Evolutionary conservation across 2,797 vertebrate species (phyloP).

Genomic region (Mastacembelus armatus): DNA sequence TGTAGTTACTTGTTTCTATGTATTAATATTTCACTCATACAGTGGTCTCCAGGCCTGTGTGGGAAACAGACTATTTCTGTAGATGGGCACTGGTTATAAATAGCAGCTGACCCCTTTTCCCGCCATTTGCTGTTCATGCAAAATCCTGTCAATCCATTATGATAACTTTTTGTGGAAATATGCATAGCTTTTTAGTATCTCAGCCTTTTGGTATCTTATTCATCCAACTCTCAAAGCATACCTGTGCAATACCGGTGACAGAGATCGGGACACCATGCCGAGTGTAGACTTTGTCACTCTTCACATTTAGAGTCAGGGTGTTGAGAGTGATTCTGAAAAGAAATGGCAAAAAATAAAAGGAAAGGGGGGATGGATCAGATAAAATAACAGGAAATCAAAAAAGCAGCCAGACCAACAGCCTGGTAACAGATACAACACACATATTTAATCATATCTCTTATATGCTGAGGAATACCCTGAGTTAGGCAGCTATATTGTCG

Average conservation of each 20-base stretch:
- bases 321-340: constrained; percentile 90
- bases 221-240: constrained; percentile 48
- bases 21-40: not conserved
- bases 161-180: not conserved
- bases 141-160: not conserved
- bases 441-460: too few relatives aligned
- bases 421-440: not conserved
- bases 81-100: constrained; percentile 2
- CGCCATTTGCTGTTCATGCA: not conserved
- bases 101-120: not conserved
- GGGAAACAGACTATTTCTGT: not conserved
- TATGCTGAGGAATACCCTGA: too few relatives aligned
- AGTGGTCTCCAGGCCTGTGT: not conserved
- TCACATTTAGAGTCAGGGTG: constrained; percentile 94
- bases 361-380: not conserved
- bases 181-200: too few relatives aligned
- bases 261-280: constrained; percentile 95
- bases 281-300: constrained; percentile 97
- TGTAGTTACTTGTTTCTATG: not conserved
- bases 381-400: constrained; percentile 5
- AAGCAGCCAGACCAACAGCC: not conserved
- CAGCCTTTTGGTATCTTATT: not conserved
- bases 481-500: not conserved
- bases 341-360: constrained; percentile 1
- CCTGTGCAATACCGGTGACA: constrained; percentile 96